Evolutionary conservation across 2,113 vertebrate species (phyloP), one percentile per base, ranked within the genome.

Genomic region (Lota lota): DNA sequence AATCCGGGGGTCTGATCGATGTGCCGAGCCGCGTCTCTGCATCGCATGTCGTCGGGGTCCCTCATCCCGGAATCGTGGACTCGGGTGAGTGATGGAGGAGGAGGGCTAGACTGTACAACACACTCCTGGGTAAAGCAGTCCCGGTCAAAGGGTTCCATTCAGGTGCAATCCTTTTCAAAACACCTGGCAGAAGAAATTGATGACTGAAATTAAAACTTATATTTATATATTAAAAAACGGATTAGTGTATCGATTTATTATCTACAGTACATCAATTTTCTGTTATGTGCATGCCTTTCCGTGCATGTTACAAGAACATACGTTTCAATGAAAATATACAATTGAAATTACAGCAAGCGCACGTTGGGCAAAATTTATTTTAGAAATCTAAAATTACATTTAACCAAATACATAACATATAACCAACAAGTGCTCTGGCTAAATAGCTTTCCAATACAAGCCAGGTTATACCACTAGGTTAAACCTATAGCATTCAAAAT

Each of bases 101-200:
- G 77, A 40, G 95, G 79, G 82, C 84, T 76, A 73, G 95, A 97
- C 81, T 94, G 95, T 57, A 95, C 7, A 4, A 33, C 94, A 0
- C 94, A 83, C 0, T 92, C 85, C 1, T 68, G 78, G 1, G 93
- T 90, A 81, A 99, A 97, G 74, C 90, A 80, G 0, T 94, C 86
- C 96, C 97, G 97, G 89, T 97, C 94, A 77, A 97, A 95, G 78
- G 96, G 94, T 7, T 98, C 97, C 97, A 99, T 98, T 64, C 40
- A 20, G 54, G 57, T n/a, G n/a, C n/a, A n/a, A n/a, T 15, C 16
- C 12, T 7, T 47, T 1, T 10, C 51, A 68, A 11, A 8, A 62
- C 0, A 64, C 82, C 74, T 88, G 92, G 73, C 20, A 83, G 87
- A 76, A 75, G 21, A 19, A 62, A 54, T 8, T 61, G 57, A 47